These are phyloP conservation scores for Folsomia candida DNA, from an alignment of 2,888 invertebrate genomes.

Conservation along the genomic window DNA sequence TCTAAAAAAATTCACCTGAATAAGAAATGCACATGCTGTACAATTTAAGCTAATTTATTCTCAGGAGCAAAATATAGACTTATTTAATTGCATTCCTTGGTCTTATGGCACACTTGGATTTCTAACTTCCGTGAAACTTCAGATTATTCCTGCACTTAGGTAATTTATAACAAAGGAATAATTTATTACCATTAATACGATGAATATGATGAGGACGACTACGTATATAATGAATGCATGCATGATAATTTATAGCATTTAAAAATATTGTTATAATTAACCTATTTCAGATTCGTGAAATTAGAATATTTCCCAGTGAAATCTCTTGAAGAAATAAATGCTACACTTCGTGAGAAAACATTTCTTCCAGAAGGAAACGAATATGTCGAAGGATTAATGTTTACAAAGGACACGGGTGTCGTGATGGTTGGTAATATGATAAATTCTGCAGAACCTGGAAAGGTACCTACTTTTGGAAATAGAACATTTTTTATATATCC, in stretches of 20 bases:
- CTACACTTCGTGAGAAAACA: slow-evolving; percentile 59
- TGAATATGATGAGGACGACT: no score
- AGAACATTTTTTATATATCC: slow-evolving; percentile 1
- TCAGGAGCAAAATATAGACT: slow-evolving; percentile 67
- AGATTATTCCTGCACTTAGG: slow-evolving; percentile 70
- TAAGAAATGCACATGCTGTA: neutral
- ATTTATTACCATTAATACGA: no score
- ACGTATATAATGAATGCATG: no score
- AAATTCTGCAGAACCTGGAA: slow-evolving; percentile 62
- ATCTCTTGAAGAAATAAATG: slow-evolving; percentile 59
- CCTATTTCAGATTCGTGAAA: slow-evolving; percentile 59
- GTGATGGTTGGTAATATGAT: slow-evolving; percentile 74
- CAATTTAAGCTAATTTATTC: slow-evolving; percentile 8
- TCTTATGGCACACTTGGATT: slow-evolving; percentile 82
- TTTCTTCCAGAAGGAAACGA: slow-evolving; percentile 60
- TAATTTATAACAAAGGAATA: slow-evolving; percentile 46
- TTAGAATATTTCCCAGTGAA: slow-evolving; percentile 67
- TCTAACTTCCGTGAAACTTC: slow-evolving; percentile 71
- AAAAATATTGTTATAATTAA: no score
- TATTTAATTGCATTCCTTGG: slow-evolving; percentile 79
- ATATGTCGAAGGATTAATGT: slow-evolving; percentile 74
- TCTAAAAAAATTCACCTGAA: no score
- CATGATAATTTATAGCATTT: no score
- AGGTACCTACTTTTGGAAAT: slow-evolving; percentile 57
- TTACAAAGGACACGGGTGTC: slow-evolving; percentile 65